A percentile compares a stretch with the other conserved stretches of the same genome.
phyloP scores from a whole-genome alignment of 2,113 vertebrate genomes.

The Aptenodytes forsteri region DNA sequence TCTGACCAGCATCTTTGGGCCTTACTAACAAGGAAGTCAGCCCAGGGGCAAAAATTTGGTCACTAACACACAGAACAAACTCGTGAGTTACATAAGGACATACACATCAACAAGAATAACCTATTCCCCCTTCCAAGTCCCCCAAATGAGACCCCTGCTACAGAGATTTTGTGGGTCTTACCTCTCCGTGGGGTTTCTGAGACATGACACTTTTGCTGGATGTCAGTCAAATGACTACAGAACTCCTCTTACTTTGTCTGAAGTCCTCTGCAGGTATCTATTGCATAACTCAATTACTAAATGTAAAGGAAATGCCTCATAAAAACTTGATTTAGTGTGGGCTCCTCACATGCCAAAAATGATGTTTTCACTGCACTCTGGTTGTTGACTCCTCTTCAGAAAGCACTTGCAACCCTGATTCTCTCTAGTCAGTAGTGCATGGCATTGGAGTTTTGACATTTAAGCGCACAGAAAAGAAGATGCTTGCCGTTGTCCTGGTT shows the following conservation, averaged over 20 bases:
- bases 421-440: background rate
- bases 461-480: background rate
- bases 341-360: background rate
- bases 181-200: background rate
- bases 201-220: background rate
- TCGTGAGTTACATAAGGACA: background rate
- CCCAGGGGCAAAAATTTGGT: background rate
- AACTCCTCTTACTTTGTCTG: background rate
- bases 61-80: background rate
- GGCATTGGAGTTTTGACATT: background rate
- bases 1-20: background rate
- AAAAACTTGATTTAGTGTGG: background rate
- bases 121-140: background rate
- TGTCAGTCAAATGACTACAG: background rate
- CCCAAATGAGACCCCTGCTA: background rate
- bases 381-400: background rate
- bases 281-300: background rate
- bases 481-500: background rate
- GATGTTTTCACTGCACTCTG: background rate
- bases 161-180: background rate
- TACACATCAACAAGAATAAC: background rate
- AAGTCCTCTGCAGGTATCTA: background rate
- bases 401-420: background rate
- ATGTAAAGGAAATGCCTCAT: background rate
- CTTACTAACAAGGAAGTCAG: background rate